Evolutionary conservation across 2,113 vertebrate species (phyloP).

Genomic region (Elephantulus edwardii): DNA sequence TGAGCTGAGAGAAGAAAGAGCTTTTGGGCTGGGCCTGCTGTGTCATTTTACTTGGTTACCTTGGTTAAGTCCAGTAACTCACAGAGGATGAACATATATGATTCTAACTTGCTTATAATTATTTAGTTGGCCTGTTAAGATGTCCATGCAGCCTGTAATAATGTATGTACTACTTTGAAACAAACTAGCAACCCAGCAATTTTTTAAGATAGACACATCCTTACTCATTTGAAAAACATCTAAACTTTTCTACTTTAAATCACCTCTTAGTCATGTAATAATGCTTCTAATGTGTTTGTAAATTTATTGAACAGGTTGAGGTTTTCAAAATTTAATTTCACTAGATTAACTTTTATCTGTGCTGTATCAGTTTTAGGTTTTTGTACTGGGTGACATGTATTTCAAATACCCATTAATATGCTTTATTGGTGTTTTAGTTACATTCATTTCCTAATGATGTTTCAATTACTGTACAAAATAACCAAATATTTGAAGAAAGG

Average conservation of each 20-base stretch:
- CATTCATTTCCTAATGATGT: neutral
- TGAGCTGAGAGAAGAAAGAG: neutral
- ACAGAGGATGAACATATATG: neutral
- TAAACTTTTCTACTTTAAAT: constrained; percentile 10
- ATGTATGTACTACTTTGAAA: neutral
- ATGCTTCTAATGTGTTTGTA: constrained; percentile 11
- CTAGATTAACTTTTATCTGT: neutral
- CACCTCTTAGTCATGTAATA: neutral
- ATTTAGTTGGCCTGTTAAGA: neutral
- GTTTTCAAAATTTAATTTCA: neutral
- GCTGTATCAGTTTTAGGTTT: neutral
- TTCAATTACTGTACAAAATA: constrained; percentile 28
- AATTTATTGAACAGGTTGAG: neutral
- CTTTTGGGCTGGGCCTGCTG: neutral
- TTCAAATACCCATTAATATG: neutral
- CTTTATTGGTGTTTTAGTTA: neutral
- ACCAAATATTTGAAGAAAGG: constrained; percentile 8
- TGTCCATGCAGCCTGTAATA: neutral
- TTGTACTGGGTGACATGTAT: neutral
- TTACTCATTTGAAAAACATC: neutral
- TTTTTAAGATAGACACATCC: neutral
- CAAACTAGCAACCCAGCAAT: neutral
- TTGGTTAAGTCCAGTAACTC: neutral
- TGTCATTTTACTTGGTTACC: neutral
- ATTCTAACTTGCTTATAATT: neutral